These are phyloP conservation scores for Corydoras maculifer DNA, from an alignment of 2,113 vertebrate species.

Conservation along the genomic window DNA sequence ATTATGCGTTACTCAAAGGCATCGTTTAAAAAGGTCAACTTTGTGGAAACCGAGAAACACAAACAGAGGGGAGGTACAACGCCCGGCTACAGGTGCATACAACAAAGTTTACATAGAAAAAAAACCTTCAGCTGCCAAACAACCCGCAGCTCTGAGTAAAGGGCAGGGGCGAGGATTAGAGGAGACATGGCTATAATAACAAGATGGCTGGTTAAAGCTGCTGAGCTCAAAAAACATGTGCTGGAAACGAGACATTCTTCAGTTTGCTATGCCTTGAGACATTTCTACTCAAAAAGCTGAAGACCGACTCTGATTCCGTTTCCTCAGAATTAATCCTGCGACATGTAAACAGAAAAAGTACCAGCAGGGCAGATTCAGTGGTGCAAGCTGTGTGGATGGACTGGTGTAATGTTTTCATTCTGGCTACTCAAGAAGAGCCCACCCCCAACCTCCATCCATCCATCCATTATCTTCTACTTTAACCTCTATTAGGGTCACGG, in stretches of 20 bases:
- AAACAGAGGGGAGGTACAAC: slow-evolving; percentile 15
- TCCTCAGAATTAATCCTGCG: too few species aligned
- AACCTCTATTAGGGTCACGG: too few species aligned
- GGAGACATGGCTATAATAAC: not conserved
- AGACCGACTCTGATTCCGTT: too few species aligned
- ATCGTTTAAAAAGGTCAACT: slow-evolving; percentile 20
- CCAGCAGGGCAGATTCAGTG: too few species aligned
- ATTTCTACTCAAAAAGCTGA: too few species aligned
- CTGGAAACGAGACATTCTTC: not conserved
- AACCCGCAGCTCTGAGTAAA: not conserved
- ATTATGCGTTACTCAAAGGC: slow-evolving; percentile 20
- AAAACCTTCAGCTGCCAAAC: slow-evolving; percentile 4
- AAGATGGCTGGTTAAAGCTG: not conserved
- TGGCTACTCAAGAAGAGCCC: too few species aligned
- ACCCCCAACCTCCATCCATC: too few species aligned
- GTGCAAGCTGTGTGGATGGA: too few species aligned
- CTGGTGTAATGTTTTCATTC: too few species aligned
- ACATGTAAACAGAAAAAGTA: too few species aligned
- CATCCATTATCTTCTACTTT: too few species aligned
- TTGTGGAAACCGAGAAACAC: not conserved
- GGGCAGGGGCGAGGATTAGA: not conserved
- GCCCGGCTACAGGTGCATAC: slow-evolving; percentile 21
- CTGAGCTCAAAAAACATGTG: not conserved
- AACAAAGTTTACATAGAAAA: not conserved
- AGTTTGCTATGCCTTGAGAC: too few species aligned